Evolutionary conservation across 53 echinoderm and acorn worm species (phyloP).

Genomic region (Henricia sp.): DNA sequence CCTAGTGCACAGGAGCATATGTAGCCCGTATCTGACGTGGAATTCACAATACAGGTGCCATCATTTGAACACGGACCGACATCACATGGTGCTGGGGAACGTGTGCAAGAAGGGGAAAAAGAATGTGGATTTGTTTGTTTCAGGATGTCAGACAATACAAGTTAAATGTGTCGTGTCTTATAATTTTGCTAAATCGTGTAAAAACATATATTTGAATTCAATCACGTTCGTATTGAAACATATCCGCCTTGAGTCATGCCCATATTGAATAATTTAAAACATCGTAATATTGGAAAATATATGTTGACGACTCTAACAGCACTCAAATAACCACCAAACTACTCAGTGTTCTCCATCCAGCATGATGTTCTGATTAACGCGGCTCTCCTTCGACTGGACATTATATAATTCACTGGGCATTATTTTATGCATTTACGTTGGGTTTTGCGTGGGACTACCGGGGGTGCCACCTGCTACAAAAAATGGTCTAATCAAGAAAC

Average conservation of each 20-base stretch:
- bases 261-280: neutral
- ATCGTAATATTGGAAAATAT: too few species aligned
- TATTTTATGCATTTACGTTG: too few species aligned
- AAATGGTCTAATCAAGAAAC: too few species aligned
- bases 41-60: neutral
- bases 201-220: neutral
- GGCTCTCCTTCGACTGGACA: too few species aligned
- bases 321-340: too few species aligned
- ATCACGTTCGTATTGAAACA: neutral
- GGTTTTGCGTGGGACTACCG: too few species aligned
- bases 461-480: too few species aligned
- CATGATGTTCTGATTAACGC: too few species aligned
- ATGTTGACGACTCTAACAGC: too few species aligned
- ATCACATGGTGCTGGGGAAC: constrained; percentile 21
- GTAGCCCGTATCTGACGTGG: neutral
- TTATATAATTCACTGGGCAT: too few species aligned
- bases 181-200: neutral
- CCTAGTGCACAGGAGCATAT: neutral
- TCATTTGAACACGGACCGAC: neutral
- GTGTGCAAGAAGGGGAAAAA: neutral
- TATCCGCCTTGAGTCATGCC: neutral
- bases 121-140: neutral
- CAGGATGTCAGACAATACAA: neutral
- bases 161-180: neutral
- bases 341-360: too few species aligned